A percentile compares a stretch with the other conserved stretches of the same genome.
Evolutionary conservation across 2,797 vertebrate species (phyloP).

Genomic region (Phoeniculus purpureus): DNA sequence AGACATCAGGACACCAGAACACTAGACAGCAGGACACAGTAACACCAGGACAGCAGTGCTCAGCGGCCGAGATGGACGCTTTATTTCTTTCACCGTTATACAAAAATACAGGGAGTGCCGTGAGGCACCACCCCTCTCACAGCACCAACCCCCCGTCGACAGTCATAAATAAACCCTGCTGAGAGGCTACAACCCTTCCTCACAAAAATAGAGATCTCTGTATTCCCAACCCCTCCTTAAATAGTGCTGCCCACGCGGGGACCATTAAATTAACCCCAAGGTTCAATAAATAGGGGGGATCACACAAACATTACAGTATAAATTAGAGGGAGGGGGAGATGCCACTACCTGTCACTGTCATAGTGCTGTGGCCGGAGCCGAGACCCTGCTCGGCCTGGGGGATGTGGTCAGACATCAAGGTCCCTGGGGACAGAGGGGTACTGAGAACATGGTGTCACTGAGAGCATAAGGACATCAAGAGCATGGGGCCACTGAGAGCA

Average conservation of each 20-base stretch:
- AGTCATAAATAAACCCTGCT: slow-evolving; percentile 34
- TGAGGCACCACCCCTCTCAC: neutral
- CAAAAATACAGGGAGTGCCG: slow-evolving; percentile 32
- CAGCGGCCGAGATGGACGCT: neutral
- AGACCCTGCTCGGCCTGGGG: neutral
- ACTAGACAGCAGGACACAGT: neutral
- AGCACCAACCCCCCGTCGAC: neutral
- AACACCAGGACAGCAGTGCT: fast-evolving
- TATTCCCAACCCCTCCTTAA: slow-evolving; percentile 55
- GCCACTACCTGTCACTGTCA: neutral
- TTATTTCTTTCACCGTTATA: slow-evolving; percentile 31
- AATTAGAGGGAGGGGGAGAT: slow-evolving; percentile 14
- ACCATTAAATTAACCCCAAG: slow-evolving; percentile 10
- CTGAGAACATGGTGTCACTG: neutral
- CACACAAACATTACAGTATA: neutral
- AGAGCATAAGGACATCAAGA: neutral
- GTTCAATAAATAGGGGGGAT: slow-evolving; percentile 59
- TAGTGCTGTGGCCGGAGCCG: neutral
- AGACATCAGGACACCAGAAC: too few relatives aligned
- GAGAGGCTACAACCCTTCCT: neutral
- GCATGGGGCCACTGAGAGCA: neutral
- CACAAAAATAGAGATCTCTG: slow-evolving; percentile 54
- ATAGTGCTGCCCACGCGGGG: slow-evolving; percentile 12
- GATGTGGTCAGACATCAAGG: neutral
- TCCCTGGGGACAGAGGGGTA: neutral